Evolutionary conservation across 2,113 vertebrate genomes (phyloP).

Genomic region (Pelecanoides urinatrix): DNA sequence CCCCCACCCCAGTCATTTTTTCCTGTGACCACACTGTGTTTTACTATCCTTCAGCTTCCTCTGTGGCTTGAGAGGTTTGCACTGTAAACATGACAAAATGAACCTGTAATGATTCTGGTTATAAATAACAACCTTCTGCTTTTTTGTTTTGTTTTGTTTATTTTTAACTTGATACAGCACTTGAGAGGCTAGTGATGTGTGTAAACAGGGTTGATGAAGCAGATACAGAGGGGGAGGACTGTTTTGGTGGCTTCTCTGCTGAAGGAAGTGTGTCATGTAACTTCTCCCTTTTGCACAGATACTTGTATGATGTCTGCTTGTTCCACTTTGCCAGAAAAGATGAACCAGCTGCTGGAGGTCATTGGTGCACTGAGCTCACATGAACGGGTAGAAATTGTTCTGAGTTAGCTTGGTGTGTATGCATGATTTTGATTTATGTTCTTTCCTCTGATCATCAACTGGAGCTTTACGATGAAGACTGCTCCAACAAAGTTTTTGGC

Average conservation of each 20-base stretch:
- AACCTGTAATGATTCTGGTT: not conserved
- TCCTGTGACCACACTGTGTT: not conserved
- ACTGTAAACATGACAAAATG: not conserved
- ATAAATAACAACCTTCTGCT: not conserved
- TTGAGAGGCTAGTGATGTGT: not conserved
- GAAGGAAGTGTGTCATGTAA: not conserved
- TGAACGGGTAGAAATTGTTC: not conserved
- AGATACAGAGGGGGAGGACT: not conserved
- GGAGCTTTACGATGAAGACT: not conserved
- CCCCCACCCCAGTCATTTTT: not conserved
- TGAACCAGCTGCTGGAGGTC: not conserved
- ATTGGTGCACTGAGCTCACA: not conserved
- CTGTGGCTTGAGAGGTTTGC: not conserved
- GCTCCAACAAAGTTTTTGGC: not conserved
- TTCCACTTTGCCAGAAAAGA: not conserved
- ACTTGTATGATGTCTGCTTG: not conserved
- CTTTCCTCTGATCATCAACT: not conserved
- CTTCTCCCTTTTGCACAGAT: not conserved
- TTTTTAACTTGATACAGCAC: not conserved
- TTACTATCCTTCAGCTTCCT: not conserved
- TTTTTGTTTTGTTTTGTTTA: not conserved
- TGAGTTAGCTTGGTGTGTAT: not conserved
- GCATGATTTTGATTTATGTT: not conserved
- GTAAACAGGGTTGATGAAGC: not conserved
- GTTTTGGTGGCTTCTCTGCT: not conserved